Evolutionary conservation across 2,888 invertebrate genomes (phyloP), one percentile per base, ranked within the genome.

Genomic region (Sesia apiformis): DNA sequence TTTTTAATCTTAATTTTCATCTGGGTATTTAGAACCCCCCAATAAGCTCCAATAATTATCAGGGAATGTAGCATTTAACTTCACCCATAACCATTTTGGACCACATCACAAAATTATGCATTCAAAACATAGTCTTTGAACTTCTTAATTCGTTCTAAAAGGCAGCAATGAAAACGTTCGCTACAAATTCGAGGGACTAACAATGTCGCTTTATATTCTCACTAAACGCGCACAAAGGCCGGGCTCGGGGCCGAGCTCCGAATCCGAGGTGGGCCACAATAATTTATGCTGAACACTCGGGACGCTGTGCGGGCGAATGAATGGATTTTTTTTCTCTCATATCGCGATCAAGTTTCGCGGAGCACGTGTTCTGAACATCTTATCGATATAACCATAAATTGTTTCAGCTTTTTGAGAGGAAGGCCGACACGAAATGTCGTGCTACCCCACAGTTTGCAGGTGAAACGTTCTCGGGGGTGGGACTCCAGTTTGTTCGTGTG

Each of bases 371-470:
- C 56, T 64, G 58, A 53, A 57, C 61, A 65, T 71, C 70, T 74
- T 77, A 76, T 76, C 76, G 70, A 65, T 62, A 61, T 62, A 63
- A 58, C 67, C 67, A 75, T 76, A 76, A 76, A 75, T 76, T 71
- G 68, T 70, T 70, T 64, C 63, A 59, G 63, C 58, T 59, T 69
- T 67, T 66, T 62, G 58, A 63, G 50, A 50, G 50, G 39, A 50
- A 1, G 50, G 50, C 50, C 50, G 50, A 50, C 38, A 50, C 38
- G 58, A 67, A 60, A 56, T 57, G 58, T 58, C 56, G 60, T 55
- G 53, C 58, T 55, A 5, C 53, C 46, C 50, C 23, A 42, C 54
- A 51, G 54, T 51, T 42, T 51, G 39, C 39, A 5, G 50, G 40
- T 5, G 43, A 38, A 7, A 39, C 51, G 40, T 38, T 43, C 54